phyloP scores from a whole-genome alignment of 2,888 invertebrate species.

The Troides helena region DNA sequence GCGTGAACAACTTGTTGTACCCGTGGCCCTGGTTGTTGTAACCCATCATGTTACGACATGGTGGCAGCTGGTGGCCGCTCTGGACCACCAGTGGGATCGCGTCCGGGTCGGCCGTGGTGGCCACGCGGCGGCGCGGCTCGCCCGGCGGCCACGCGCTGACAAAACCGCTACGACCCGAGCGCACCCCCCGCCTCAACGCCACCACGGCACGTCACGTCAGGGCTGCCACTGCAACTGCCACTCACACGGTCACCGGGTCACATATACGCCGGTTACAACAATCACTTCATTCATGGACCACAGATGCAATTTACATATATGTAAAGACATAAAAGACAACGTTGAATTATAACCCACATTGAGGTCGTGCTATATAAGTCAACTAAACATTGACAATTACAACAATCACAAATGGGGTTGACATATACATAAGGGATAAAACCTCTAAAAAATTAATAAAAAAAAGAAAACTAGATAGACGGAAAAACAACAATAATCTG shows the following conservation, averaged over 20 bases:
- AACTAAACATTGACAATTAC: too few relatives aligned
- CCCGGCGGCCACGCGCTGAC: slow-evolving; percentile 53
- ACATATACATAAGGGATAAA: too few relatives aligned
- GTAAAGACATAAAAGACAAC: background rate
- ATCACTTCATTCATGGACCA: background rate
- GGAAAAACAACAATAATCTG: too few relatives aligned
- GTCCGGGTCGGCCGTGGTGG: slow-evolving; percentile 77
- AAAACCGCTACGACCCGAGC: slow-evolving; percentile 37
- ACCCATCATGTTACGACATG: slow-evolving; percentile 87
- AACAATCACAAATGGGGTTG: too few relatives aligned
- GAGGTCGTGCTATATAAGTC: too few relatives aligned
- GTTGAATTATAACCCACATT: background rate
- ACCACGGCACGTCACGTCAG: slow-evolving; percentile 5
- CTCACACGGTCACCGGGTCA: background rate
- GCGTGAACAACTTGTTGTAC: slow-evolving; percentile 91
- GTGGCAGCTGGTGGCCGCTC: slow-evolving; percentile 70
- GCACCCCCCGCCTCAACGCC: too few relatives aligned
- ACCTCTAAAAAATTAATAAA: too few relatives aligned
- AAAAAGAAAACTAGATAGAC: too few relatives aligned
- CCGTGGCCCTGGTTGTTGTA: slow-evolving; percentile 88
- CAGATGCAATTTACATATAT: too few relatives aligned
- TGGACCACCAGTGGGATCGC: slow-evolving; percentile 77
- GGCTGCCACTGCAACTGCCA: background rate
- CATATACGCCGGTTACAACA: too few relatives aligned
- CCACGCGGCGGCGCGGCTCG: slow-evolving; percentile 50